Base-by-base conservation (phyloP, 1,140 invertebrate species). In the Ceratina australensis region DNA sequence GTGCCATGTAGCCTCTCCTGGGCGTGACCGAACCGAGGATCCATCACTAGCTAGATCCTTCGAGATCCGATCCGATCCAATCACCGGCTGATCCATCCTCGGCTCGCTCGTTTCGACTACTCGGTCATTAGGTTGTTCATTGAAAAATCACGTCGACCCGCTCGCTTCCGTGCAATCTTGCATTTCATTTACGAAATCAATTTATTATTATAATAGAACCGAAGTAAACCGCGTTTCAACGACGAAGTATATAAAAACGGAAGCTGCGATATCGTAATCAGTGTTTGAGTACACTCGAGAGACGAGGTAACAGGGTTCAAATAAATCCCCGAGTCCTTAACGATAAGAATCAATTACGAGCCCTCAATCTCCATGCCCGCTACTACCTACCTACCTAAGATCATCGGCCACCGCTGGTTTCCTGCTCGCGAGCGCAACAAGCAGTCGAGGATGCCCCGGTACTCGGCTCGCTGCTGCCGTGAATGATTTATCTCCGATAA, bases 401-500 rank as follows among this genome's bases (percentile, higher is more conserved):
- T 52, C 47, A 42, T 52, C 47, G 65, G 33, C 61, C 80, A 78
- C 22, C 63, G 61, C 65, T 52, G 63, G 56, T 64, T 83, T 83
- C 75, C 81, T 74, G 80, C 49, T 74, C 69, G 81, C 33, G 33
- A 42, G 33, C 33, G 33, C 80, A 77, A 81, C 56, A 72, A 82
- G 81, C 68, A 26, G 52, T n/a, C 12, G 71, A 42, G 42, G n/a
- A n/a, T n/a, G n/a, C n/a, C 15, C 47, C 54, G 42, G 61, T 65
- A 63, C 56, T 49, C 64, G 15, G 72, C 22, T 74, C 18, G 52
- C 50, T 54, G 47, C 12, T 22, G 50, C 49, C 24, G 56, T 26
- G 66, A 72, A 79, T 72, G 78, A 84, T 84, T 84, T 84, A 83
- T 82, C 81, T 72, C 42, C 77, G 76, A 80, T 83, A 83, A 79